phyloP scores from a whole-genome alignment of 2,797 vertebrate species.

The Neosilurus hyrtlii region DNA sequence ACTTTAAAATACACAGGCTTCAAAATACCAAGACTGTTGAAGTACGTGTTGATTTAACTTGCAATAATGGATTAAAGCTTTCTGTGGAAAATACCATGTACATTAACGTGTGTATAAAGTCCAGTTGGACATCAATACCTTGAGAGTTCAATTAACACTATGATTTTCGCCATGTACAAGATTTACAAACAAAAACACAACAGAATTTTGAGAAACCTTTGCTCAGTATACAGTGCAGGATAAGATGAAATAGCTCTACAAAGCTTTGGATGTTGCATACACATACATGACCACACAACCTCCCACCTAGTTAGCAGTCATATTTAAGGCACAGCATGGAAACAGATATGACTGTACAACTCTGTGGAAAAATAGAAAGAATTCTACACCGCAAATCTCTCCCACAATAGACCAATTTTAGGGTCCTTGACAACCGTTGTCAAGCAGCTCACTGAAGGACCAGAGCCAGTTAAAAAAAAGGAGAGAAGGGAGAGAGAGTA shows the following conservation, averaged over 20 bases:
- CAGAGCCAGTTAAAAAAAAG: no score
- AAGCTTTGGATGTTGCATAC: constrained; percentile 50
- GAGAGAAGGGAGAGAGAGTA: no score
- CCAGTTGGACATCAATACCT: not conserved
- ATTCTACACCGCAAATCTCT: not conserved
- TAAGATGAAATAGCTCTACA: not conserved
- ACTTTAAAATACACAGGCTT: not conserved
- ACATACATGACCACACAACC: constrained; percentile 13
- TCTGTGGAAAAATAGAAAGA: constrained; percentile 38
- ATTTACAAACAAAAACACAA: not conserved
- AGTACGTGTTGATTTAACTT: not conserved
- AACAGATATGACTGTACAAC: constrained; percentile 26
- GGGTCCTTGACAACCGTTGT: no score
- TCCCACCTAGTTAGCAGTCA: not conserved
- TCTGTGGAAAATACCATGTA: not conserved
- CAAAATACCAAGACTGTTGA: not conserved
- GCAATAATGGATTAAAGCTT: not conserved
- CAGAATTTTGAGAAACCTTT: not conserved
- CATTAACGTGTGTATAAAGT: not conserved
- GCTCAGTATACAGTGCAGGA: not conserved
- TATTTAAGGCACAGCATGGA: constrained; percentile 53
- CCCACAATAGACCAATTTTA: no score
- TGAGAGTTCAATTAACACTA: not conserved
- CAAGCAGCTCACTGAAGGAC: no score
- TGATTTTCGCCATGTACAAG: not conserved